phyloP scores from a whole-genome alignment of 2,797 vertebrate species.

The Cottoperca gobio region DNA sequence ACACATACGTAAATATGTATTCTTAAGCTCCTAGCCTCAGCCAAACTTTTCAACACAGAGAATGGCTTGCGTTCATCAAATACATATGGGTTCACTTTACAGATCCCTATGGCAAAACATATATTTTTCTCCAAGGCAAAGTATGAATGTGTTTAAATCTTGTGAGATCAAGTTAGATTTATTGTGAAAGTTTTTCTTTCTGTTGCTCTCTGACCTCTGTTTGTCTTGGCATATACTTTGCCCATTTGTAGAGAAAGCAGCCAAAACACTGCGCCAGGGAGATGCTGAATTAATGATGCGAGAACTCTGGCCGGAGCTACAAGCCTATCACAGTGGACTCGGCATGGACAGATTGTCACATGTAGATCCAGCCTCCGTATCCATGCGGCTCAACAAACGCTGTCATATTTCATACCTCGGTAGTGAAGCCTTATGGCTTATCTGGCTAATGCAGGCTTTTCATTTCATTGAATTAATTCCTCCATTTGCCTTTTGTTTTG shows the following conservation, averaged over 20 bases:
- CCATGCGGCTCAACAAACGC: conserved; percentile 44
- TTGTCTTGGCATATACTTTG: conserved; percentile 63
- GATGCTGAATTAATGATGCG: conserved; percentile 77
- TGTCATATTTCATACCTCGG: conserved; percentile 64
- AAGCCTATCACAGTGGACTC: conserved; percentile 53
- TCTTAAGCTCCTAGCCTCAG: neutral
- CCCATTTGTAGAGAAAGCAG: conserved; percentile 55
- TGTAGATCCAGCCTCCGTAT: conserved; percentile 47
- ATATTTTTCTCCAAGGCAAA: neutral
- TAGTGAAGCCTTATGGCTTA: conserved; percentile 67
- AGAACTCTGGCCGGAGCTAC: conserved; percentile 59
- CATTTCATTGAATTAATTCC: conserved; percentile 73
- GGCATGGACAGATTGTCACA: conserved; percentile 57
- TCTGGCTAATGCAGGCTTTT: conserved; percentile 74
- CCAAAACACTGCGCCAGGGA: conserved; percentile 69
- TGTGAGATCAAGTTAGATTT: conserved; percentile 14
- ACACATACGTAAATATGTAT: conserved; percentile 18
- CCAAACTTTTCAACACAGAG: conserved; percentile 26
- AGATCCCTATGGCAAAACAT: neutral
- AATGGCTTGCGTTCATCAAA: conserved; percentile 23
- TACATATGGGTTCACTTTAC: conserved; percentile 12
- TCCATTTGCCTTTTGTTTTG: conserved; percentile 78
- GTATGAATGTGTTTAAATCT: neutral
- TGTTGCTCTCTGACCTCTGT: conserved; percentile 58
- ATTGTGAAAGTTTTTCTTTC: conserved; percentile 35